phyloP scores from a whole-genome alignment of 1,140 invertebrate species.

The Myzus persicae region DNA sequence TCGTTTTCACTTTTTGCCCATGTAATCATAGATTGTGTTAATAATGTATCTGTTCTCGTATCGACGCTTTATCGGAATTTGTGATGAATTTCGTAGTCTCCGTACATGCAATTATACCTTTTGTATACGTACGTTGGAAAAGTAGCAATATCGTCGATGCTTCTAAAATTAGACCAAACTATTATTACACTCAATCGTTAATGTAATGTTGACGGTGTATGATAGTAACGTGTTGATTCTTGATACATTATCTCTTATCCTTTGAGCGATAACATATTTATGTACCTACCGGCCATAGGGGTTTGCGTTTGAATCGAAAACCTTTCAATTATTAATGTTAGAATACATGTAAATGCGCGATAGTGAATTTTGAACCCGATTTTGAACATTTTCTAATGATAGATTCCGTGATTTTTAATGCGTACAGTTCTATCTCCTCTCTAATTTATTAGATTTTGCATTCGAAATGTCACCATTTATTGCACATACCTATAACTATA shows the following conservation, averaged over 20 bases:
- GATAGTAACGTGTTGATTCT: not conserved
- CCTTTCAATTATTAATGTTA: not conserved
- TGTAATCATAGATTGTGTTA: not conserved
- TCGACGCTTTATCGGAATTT: not conserved
- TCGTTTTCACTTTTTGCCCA: not conserved
- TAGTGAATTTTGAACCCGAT: not conserved
- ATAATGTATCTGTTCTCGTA: not conserved
- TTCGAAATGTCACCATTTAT: not conserved
- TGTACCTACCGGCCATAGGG: not conserved
- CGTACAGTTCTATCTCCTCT: not conserved
- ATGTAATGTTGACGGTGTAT: not conserved
- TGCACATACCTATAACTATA: not conserved
- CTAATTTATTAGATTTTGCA: not conserved
- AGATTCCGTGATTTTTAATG: not conserved
- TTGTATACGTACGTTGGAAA: too few relatives aligned
- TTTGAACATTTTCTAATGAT: not conserved
- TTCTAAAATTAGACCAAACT: conserved; percentile 4
- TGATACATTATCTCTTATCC: not conserved
- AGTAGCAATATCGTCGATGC: not conserved
- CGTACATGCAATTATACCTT: not conserved
- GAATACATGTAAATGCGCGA: not conserved
- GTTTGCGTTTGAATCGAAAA: not conserved
- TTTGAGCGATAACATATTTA: not conserved
- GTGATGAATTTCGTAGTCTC: not conserved
- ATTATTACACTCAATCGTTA: not conserved